Conservation (phyloP, 2,113 vertebrate species). For the Eptesicus fuscus region DNA sequence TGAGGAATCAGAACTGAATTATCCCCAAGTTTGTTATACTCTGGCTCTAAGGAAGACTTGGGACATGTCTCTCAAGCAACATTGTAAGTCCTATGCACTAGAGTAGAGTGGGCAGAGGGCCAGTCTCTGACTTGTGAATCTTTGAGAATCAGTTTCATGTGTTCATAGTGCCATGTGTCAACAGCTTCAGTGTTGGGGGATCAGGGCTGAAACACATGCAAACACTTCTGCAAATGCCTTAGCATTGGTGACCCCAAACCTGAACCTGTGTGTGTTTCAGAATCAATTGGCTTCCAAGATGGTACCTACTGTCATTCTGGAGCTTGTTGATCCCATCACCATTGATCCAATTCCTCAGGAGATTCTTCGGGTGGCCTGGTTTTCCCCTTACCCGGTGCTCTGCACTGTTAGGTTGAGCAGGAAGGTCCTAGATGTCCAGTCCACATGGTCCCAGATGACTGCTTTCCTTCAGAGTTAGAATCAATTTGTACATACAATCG, state of each 20-base stretch:
- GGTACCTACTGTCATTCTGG: constrained; percentile 28
- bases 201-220: not conserved
- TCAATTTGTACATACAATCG: not conserved
- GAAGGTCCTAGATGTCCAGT: not conserved
- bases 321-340: not conserved
- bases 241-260: not conserved
- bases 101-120: not conserved
- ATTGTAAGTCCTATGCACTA: not conserved
- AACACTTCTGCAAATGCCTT: not conserved
- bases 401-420: not conserved
- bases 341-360: not conserved
- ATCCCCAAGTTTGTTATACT: not conserved
- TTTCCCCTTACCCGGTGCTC: not conserved
- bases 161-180: not conserved
- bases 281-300: constrained; percentile 23
- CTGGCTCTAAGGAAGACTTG: not conserved
- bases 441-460: not conserved
- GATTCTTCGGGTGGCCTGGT: not conserved
- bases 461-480: constrained; percentile 31
- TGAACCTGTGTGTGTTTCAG: constrained; percentile 28
- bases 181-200: not conserved
- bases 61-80: not conserved
- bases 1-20: not conserved
- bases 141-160: constrained; percentile 14
- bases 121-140: not conserved